Evolutionary conservation across 2,113 vertebrate species (phyloP), one percentile per base, ranked within the genome.

Genomic region (Nothocercus julius): DNA sequence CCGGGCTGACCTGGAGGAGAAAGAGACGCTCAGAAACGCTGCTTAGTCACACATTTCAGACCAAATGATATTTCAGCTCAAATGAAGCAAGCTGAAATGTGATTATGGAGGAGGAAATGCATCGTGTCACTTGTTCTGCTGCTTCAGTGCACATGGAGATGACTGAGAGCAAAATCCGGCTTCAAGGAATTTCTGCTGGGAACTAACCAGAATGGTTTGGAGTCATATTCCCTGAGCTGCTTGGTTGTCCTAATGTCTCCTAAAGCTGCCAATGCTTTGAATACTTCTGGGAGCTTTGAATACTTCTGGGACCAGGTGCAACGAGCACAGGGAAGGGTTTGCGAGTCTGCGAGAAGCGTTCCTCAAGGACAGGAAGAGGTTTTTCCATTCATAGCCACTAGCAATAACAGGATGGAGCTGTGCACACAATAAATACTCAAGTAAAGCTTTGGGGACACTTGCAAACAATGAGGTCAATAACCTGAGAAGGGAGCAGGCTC

Each of bases 381-480:
- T 87, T 70, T 70, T 42, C 68, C 68, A 69, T 64, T 25, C 69
- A 6, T 20, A 38, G 28, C 32, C 12, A 1, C 3, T 32, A 20
- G 76, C 67, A 62, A 61, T 11, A 61, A 24, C 75, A 88, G 94
- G 81, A 86, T 40, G 81, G 75, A 73, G 88, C 75, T 49, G 69
- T 30, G 89, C 3, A 4, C 77, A 58, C 73, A 73, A 17, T 19
- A 32, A 70, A 64, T 44, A 32, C 66, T 40, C 53, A 47, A 68
- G 40, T 54, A 54, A 17, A 54, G 56, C 64, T 13, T 77, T 25
- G 61, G 82, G 66, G 68, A 54, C 9, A 0, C 18, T 77, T 49
- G 67, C 76, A 85, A 4, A 66, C 56, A 56, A n/a, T 10, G 79
- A 93, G 85, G 67, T 85, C 25, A 14, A 13, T 13, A 38, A 34